A percentile compares a stretch with the other conserved stretches of the same genome.
phyloP scores from a whole-genome alignment of 2,113 vertebrate species.

The Calyptommatus sinebrachiatus region DNA sequence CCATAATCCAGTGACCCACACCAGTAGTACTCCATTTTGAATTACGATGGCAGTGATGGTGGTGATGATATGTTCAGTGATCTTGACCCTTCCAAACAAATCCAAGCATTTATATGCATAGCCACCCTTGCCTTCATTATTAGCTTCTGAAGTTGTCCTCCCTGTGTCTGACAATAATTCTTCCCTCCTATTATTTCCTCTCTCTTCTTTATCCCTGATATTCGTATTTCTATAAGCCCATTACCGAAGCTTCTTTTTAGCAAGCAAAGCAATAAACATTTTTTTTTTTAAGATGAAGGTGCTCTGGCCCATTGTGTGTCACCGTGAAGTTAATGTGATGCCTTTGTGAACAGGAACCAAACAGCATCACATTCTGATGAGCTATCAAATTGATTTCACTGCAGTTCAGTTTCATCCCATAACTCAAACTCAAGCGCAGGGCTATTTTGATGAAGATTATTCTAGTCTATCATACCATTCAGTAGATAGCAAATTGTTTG shows the following conservation, averaged over 20 bases:
- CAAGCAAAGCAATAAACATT: constrained; percentile 38
- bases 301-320: constrained; percentile 42
- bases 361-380: constrained; percentile 60
- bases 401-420: constrained; percentile 71
- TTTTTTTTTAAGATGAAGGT: constrained; percentile 44
- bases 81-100: neutral
- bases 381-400: constrained; percentile 74
- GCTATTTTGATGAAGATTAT: constrained; percentile 73
- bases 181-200: neutral
- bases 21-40: too few relatives aligned
- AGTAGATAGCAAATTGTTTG: constrained; percentile 70
- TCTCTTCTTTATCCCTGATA: neutral
- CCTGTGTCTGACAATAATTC: constrained; percentile 1
- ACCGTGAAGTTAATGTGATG: constrained; percentile 52
- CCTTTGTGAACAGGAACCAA: constrained; percentile 56
- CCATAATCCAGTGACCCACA: too few relatives aligned
- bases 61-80: too few relatives aligned
- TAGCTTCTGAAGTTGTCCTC: neutral
- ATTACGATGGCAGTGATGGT: too few relatives aligned
- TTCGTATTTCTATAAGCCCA: constrained; percentile 25
- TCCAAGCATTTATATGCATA: neutral
- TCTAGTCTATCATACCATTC: constrained; percentile 66
- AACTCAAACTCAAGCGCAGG: constrained; percentile 71
- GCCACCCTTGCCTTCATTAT: neutral
- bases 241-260: constrained; percentile 32